Base-by-base conservation (phyloP, 2,888 invertebrate species). In the Cancer borealis region DNA sequence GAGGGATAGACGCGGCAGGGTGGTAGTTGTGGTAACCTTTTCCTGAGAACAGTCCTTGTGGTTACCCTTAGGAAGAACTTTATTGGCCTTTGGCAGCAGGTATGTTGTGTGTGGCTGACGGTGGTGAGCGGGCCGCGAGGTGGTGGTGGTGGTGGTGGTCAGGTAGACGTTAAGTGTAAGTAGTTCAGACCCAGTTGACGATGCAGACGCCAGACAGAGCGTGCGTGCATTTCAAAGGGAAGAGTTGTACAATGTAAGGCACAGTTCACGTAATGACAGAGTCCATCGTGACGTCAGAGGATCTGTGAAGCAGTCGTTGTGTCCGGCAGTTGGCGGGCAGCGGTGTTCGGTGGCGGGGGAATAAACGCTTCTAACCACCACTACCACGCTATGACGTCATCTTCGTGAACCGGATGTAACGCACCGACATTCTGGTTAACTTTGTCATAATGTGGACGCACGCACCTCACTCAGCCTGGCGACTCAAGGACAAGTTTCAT, bases 201-300 rank as follows among this genome's bases (percentile, higher is more conserved):
- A 10, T 30, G 12, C 30, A 30, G 79, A 30, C 30, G 30, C 30
- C 79, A 30, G 79, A 30, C 79, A 26, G 26, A 8, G 79, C 8
- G 79, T 79, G 30, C 30, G 79, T 79, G 79, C 30, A 79, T 79
- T 30, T 79, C 79, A 79, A 30, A 66, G n/a, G 66, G 21, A 30
- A 30, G 30, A 66, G 66, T 1, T 17, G 26, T 26, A 79, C 79
- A 79, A 30, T 79, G 79, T 26, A 14, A 79, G 79, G 79, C 79
- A 79, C 79, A 79, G 79, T 79, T 26, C 30, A 30, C 30, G 26
- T 30, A 79, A 79, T 79, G 79, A 79, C 79, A 30, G 79, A 79
- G 79, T 30, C 79, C 79, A 21, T 30, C 30, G 79, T 79, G 79
- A 79, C 79, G 79, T 79, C 79, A 79, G 79, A 26, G 30, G 79